Conservation (phyloP, 2,113 vertebrate genomes). For the Myotis lucifugus region DNA sequence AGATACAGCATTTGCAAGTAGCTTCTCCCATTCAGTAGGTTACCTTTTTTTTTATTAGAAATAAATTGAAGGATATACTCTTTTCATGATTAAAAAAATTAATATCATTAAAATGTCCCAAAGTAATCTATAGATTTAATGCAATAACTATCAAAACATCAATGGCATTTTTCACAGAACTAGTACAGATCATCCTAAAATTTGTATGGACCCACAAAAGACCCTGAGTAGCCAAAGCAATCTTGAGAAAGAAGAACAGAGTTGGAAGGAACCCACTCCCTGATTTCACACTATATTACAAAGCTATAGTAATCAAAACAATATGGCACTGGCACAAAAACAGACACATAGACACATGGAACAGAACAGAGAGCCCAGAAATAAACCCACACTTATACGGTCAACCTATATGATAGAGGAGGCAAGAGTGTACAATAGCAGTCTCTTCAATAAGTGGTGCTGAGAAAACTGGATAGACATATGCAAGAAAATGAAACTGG, state of each 20-base stretch:
- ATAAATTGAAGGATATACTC: neutral
- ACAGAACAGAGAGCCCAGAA: neutral
- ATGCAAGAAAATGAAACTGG: neutral
- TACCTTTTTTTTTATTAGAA: neutral
- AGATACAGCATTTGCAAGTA: neutral
- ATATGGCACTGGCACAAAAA: neutral
- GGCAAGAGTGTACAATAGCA: too few relatives aligned
- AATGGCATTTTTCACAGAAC: neutral
- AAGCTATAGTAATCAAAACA: neutral
- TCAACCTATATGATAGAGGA: neutral
- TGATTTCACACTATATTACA: neutral
- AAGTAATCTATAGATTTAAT: neutral
- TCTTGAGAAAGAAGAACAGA: neutral
- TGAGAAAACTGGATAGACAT: neutral
- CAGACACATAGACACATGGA: neutral
- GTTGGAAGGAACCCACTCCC: neutral
- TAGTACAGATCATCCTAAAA: neutral
- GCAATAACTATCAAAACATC: neutral
- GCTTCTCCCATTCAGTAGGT: neutral
- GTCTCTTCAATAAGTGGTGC: neutral
- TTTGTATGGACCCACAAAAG: neutral
- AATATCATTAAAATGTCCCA: neutral
- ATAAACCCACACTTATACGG: neutral
- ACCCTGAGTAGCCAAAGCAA: neutral
- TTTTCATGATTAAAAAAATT: neutral